Evolutionary conservation across 2,113 vertebrate genomes (phyloP), one percentile per base, ranked within the genome.

Genomic region (Patagioenas fasciata): DNA sequence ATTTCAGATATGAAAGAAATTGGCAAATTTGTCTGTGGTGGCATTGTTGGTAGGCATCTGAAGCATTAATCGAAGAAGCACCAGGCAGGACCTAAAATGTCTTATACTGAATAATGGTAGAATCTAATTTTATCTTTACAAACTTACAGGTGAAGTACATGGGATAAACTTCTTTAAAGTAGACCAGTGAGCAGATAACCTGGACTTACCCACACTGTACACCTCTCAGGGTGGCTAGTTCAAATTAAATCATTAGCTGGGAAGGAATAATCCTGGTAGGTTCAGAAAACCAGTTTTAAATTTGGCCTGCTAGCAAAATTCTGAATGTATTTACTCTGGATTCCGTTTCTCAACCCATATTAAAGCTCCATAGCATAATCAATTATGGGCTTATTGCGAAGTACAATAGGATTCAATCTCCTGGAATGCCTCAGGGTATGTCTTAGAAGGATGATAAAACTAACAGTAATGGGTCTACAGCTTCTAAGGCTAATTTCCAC

Each of bases 301-400:
- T 98, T 97, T 96, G 97, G 96, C 97, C 97, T 98, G 95, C 97
- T 97, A 97, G 97, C 97, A 97, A 98, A 97, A 98, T 97, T 97
- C 95, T 97, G 98, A 98, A 97, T 98, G 97, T 97, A 97, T 97
- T 97, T 97, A 97, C 97, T 98, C 93, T 97, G 93, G 95, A 97
- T 98, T 98, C 96, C 97, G 97, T 98, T 98, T 96, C 97, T 98
- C 96, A 98, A 96, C 97, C 96, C 96, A 91, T 93, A 97, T 97
- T 97, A 98, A 98, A 98, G 97, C 97, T 98, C 98, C 97, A 78
- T 98, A 97, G 97, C 96, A 97, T 98, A 98, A 98, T 98, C 98
- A 98, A 98, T 98, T 98, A 97, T 88, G 95, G 95, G 97, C 97
- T 98, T 98, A 98, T 98, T 98, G 98, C 97, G 90, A 97, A 97